Evolutionary conservation across 1,140 invertebrate genomes (phyloP).

Genomic region (Drusus annulatus): DNA sequence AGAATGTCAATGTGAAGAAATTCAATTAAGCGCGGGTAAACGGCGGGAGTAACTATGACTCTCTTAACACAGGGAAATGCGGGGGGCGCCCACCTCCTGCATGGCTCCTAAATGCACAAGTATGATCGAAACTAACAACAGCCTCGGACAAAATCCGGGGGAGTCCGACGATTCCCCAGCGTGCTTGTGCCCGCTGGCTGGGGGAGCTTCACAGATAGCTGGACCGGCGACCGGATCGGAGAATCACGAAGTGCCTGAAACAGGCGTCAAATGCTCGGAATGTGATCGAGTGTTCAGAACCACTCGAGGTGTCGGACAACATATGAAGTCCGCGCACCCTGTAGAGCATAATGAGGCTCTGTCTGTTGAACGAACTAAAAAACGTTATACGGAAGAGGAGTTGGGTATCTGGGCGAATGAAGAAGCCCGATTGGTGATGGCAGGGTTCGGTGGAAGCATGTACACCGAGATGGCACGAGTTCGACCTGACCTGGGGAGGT

Average conservation of each 20-base stretch:
- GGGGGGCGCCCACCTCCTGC: no score
- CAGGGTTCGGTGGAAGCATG: neutral
- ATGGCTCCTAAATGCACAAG: no score
- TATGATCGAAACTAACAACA: neutral
- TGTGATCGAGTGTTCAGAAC: no score
- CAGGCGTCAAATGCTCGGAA: neutral
- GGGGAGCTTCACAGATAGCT: neutral
- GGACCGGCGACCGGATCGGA: neutral
- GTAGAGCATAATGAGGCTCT: neutral
- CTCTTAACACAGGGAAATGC: slow-evolving; percentile 33
- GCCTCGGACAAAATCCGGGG: neutral
- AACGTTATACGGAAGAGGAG: neutral
- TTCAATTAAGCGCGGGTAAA: slow-evolving; percentile 78
- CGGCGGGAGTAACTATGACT: slow-evolving; percentile 76
- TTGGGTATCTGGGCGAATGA: neutral
- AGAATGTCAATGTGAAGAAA: slow-evolving; percentile 84
- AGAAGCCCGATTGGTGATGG: neutral
- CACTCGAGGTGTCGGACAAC: no score
- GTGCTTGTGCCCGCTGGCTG: neutral
- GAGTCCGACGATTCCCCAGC: neutral
- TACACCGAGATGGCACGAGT: no score
- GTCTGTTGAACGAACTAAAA: neutral
- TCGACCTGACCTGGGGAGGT: no score
- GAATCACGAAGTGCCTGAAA: neutral
- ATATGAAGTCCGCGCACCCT: neutral